A percentile compares a stretch with the other conserved stretches of the same genome.
Evolutionary conservation across 2,797 vertebrate genomes (phyloP).

Genomic region (Paramormyrops hopkinsi): DNA sequence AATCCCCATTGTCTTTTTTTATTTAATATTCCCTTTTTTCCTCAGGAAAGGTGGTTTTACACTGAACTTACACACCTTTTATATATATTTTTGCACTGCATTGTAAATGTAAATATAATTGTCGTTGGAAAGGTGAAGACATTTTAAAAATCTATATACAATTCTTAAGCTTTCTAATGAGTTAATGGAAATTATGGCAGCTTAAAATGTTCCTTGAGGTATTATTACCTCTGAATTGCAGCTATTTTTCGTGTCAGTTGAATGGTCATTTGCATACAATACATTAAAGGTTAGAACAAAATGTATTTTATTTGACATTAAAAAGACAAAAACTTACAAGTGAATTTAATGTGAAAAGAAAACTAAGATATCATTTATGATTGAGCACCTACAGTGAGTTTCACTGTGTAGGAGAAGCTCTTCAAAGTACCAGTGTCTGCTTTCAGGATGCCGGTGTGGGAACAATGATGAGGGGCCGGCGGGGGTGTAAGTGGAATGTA

Average conservation of each 20-base stretch:
- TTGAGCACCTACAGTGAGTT: background rate
- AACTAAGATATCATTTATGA: background rate
- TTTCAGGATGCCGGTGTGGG: background rate
- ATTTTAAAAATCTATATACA: background rate
- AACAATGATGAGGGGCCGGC: background rate
- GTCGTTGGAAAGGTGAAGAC: background rate
- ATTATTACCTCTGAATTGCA: background rate
- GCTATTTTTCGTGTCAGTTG: background rate
- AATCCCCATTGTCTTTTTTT: background rate
- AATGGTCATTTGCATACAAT: background rate
- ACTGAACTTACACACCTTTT: background rate
- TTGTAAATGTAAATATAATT: background rate
- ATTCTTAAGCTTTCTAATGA: background rate
- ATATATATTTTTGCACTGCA: background rate
- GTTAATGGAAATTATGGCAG: slow-evolving; percentile 11
- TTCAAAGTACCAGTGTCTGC: background rate
- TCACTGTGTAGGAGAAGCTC: background rate
- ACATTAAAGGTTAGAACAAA: background rate
- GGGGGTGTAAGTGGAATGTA: background rate
- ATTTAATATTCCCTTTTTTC: background rate
- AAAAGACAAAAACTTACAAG: background rate
- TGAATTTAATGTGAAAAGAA: background rate
- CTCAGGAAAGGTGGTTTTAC: slow-evolving; percentile 6
- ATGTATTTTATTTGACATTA: slow-evolving; percentile 2
- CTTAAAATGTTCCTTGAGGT: background rate